phyloP scores from a whole-genome alignment of 2,113 vertebrate species.

The Xyrauchen texanus region DNA sequence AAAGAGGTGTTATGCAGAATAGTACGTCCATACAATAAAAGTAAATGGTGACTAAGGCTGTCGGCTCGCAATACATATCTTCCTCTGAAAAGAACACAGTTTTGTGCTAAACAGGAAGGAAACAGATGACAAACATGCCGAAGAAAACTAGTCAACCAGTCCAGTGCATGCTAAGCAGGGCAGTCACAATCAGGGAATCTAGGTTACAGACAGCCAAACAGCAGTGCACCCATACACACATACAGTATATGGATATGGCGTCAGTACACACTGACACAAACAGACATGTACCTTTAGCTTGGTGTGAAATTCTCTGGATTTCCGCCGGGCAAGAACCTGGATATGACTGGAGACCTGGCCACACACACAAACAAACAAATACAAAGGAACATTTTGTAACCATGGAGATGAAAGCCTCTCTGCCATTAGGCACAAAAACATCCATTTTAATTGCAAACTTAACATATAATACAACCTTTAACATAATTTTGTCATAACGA shows the following conservation, averaged over 20 bases:
- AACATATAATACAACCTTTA: slow-evolving; percentile 30
- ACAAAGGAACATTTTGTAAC: slow-evolving; percentile 94
- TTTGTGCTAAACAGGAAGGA: slow-evolving; percentile 52
- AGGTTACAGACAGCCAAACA: slow-evolving; percentile 82
- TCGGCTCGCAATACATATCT: too few species aligned
- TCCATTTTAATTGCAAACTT: slow-evolving; percentile 29
- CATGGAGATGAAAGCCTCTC: slow-evolving; percentile 96
- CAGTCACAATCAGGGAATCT: slow-evolving; percentile 81
- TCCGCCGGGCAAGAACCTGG: slow-evolving; percentile 98
- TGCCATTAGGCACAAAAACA: slow-evolving; percentile 77
- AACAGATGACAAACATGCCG: slow-evolving; percentile 43
- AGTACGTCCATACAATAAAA: too few species aligned
- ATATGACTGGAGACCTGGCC: slow-evolving; percentile 98
- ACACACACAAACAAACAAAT: slow-evolving; percentile 78
- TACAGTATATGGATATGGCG: too few species aligned
- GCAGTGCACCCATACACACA: slow-evolving; percentile 62
- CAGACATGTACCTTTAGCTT: slow-evolving; percentile 95
- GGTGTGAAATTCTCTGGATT: slow-evolving; percentile 99
- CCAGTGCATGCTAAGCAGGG: slow-evolving; percentile 67
- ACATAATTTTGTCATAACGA: not conserved
- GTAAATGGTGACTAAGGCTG: too few species aligned
- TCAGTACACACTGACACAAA: slow-evolving; percentile 9
- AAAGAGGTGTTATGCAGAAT: too few species aligned
- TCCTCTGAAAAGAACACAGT: slow-evolving; percentile 55
- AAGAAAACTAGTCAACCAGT: slow-evolving; percentile 46